Conservation (phyloP, 2,888 invertebrate species). For the Nomada lathburiana region DNA sequence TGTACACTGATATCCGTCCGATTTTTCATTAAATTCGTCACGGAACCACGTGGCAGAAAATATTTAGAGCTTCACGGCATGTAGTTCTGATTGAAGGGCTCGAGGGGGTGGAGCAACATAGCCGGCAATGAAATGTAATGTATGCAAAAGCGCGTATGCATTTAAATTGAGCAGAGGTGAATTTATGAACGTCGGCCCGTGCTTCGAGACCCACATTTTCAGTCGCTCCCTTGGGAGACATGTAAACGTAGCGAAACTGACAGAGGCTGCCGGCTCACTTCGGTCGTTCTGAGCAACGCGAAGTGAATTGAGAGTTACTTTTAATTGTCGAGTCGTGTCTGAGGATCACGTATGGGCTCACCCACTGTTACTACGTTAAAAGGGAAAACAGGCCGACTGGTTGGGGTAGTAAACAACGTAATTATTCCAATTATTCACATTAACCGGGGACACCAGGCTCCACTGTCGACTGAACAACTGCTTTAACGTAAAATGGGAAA, state of each 20-base stretch:
- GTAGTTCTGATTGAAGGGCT: background rate
- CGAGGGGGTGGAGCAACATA: background rate
- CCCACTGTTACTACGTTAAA: background rate
- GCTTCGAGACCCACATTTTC: constrained; percentile 20
- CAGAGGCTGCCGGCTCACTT: background rate
- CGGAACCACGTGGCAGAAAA: background rate
- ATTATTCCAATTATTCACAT: background rate
- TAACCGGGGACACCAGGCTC: background rate
- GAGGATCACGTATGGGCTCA: background rate
- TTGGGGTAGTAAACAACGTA: background rate
- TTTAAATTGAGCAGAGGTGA: constrained; percentile 31
- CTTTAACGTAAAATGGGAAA: constrained; percentile 1
- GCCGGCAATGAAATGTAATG: constrained; percentile 20
- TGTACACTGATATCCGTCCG: too few species aligned
- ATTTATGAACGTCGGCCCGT: constrained; percentile 21
- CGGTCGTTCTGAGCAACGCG: background rate
- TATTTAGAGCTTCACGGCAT: background rate
- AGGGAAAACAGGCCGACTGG: background rate
- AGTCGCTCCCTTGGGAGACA: constrained; percentile 8
- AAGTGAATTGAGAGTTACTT: constrained; percentile 1
- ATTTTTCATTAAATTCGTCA: too few species aligned
- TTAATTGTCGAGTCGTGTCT: background rate
- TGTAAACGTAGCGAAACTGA: constrained; percentile 1
- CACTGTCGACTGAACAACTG: background rate
- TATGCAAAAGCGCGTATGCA: constrained; percentile 15